Percentiles rank a stretch among this genome's conserved stretches.
phyloP scores from a whole-genome alignment of 1,140 invertebrate genomes.

The Meloidogyne exigua region DNA sequence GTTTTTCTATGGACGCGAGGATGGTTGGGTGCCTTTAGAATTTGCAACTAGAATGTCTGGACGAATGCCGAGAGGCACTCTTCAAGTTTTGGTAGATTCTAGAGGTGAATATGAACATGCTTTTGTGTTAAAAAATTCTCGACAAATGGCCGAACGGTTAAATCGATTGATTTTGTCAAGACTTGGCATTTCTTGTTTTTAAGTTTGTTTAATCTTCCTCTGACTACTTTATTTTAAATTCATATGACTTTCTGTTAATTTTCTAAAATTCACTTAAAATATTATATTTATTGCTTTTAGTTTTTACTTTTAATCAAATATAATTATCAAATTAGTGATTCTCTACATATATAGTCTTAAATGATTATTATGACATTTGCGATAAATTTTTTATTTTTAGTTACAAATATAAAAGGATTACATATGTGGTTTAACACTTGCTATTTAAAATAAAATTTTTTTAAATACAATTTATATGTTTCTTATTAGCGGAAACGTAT shows the following conservation, averaged over 20 bases:
- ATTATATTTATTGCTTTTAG: not conserved
- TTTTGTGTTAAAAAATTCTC: conserved; percentile 9
- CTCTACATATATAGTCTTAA: not conserved
- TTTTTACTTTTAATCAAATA: not conserved
- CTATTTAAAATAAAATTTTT: conserved; percentile 3
- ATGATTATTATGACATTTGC: not conserved
- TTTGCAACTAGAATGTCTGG: not conserved
- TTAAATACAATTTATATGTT: not conserved
- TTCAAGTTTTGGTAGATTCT: not conserved
- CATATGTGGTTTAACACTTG: not conserved
- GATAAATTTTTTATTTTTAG: not conserved
- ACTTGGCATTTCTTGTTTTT: not conserved
- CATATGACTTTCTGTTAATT: not conserved
- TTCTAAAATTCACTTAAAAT: not conserved
- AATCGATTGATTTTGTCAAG: not conserved
- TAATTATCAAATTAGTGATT: not conserved
- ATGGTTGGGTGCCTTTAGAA: not conserved
- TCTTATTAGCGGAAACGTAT: not conserved
- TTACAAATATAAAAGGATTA: not conserved
- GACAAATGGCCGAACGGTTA: conserved; percentile 12
- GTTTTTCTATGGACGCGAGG: conserved; percentile 2
- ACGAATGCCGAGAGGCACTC: not conserved
- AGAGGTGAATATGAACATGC: not conserved
- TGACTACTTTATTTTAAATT: not conserved
- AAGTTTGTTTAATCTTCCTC: not conserved